Conservation (phyloP, 1,140 invertebrate species). For the Coelopa frigida region DNA sequence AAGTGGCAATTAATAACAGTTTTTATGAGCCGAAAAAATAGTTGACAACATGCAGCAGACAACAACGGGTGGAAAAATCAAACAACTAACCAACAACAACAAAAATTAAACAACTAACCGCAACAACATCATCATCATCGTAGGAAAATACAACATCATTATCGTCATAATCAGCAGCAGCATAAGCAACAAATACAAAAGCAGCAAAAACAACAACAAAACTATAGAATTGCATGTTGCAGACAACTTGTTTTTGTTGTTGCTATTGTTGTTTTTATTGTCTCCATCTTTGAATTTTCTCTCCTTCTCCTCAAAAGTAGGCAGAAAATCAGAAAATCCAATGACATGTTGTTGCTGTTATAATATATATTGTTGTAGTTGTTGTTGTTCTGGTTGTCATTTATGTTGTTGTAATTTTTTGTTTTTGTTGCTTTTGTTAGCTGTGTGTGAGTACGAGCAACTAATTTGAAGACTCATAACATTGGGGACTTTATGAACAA, state of each 20-base stretch:
- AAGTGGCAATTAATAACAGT: conserved; percentile 46
- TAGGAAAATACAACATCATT: no score
- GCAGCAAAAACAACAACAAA: conserved; percentile 24
- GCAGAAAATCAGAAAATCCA: no score
- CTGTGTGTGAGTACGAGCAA: conserved; percentile 18
- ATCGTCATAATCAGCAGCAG: no score
- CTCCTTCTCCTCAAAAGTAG: background rate
- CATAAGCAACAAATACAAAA: no score
- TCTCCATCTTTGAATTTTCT: background rate
- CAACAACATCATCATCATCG: no score
- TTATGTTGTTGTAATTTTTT: no score
- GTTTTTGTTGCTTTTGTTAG: conserved; percentile 1
- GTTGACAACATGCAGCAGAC: conserved; percentile 33
- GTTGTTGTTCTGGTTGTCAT: no score
- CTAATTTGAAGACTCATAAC: conserved; percentile 44
- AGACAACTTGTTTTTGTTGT: conserved; percentile 4
- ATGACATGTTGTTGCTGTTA: background rate
- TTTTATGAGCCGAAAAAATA: conserved; percentile 46
- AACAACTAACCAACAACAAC: conserved; percentile 14
- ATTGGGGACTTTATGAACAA: conserved; percentile 43
- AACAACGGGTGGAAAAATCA: conserved; percentile 6
- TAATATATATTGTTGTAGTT: no score
- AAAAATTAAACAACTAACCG: background rate
- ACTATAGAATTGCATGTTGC: conserved; percentile 27
- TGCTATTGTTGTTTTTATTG: background rate